Percentiles rank a stretch among this genome's conserved stretches.
Evolutionary conservation across 2,113 vertebrate species (phyloP).

Genomic region (Ciconia maguari): DNA sequence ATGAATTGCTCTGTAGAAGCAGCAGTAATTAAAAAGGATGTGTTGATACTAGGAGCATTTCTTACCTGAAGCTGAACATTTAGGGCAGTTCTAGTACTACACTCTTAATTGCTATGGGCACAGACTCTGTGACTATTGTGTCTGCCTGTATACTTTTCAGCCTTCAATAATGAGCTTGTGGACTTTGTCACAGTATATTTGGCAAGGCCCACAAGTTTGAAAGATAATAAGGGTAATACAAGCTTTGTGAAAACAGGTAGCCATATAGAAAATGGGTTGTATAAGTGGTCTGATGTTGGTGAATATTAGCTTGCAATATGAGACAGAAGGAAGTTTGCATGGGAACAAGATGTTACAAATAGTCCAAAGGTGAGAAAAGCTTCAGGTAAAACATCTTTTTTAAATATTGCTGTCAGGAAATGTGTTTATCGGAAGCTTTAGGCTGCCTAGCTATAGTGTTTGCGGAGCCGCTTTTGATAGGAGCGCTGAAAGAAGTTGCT

Average conservation of each 20-base stretch:
- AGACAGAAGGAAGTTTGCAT: background rate
- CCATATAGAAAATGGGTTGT: background rate
- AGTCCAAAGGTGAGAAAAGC: background rate
- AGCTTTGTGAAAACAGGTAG: background rate
- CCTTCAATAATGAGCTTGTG: background rate
- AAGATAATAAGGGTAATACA: background rate
- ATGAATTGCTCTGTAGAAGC: background rate
- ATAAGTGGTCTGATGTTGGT: background rate
- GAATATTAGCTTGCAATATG: background rate
- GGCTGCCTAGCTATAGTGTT: background rate
- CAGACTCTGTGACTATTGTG: background rate
- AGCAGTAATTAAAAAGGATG: conserved; percentile 6
- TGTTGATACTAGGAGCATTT: background rate
- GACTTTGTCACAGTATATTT: background rate
- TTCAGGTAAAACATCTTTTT: background rate
- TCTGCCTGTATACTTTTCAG: background rate
- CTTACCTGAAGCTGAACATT: background rate
- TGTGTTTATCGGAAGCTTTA: background rate
- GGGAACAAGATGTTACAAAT: background rate
- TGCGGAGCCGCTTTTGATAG: background rate
- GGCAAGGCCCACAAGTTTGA: background rate
- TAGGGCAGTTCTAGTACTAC: background rate
- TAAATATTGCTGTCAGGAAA: background rate
- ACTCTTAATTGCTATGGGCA: background rate
- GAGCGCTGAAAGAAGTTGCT: background rate